A percentile compares a stretch with the other conserved stretches of the same genome.
Evolutionary conservation across 1,140 invertebrate species (phyloP).

Genomic region (Drosophila chauvacae): DNA sequence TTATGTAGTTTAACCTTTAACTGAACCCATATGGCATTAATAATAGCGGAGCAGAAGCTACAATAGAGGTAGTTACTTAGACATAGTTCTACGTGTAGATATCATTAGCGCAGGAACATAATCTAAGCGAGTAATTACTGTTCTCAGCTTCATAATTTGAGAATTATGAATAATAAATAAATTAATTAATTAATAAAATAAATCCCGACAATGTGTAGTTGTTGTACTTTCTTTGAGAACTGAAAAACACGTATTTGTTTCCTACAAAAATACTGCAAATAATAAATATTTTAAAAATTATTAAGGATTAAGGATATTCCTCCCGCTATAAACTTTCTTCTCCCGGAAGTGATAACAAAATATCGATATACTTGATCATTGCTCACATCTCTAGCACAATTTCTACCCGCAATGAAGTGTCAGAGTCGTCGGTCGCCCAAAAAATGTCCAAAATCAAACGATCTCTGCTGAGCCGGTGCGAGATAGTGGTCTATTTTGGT

Average conservation of each 20-base stretch:
- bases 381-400: slow-evolving; percentile 10
- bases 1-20: neutral
- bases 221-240: neutral
- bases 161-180: slow-evolving; percentile 2
- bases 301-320: neutral
- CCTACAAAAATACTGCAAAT: neutral
- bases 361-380: no score
- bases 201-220: neutral
- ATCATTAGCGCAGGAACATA: slow-evolving; percentile 3
- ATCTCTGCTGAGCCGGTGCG: slow-evolving; percentile 56
- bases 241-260: neutral
- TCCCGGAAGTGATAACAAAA: neutral
- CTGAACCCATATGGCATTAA: slow-evolving; percentile 6
- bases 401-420: slow-evolving; percentile 4
- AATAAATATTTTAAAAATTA: no score
- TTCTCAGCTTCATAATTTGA: slow-evolving; percentile 16
- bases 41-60: slow-evolving; percentile 10
- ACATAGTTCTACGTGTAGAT: slow-evolving; percentile 21
- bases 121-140: slow-evolving; percentile 2
- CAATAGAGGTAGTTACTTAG: slow-evolving; percentile 13
- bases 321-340: neutral
- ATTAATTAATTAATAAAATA: slow-evolving; percentile 9
- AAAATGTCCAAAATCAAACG: slow-evolving; percentile 20
- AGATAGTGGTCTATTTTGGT: slow-evolving; percentile 64
- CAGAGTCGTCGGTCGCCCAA: neutral